A percentile compares a stretch with the other conserved stretches of the same genome.
Evolutionary conservation across 2,797 vertebrate species (phyloP).

Genomic region (Myiotriccus ornatus): DNA sequence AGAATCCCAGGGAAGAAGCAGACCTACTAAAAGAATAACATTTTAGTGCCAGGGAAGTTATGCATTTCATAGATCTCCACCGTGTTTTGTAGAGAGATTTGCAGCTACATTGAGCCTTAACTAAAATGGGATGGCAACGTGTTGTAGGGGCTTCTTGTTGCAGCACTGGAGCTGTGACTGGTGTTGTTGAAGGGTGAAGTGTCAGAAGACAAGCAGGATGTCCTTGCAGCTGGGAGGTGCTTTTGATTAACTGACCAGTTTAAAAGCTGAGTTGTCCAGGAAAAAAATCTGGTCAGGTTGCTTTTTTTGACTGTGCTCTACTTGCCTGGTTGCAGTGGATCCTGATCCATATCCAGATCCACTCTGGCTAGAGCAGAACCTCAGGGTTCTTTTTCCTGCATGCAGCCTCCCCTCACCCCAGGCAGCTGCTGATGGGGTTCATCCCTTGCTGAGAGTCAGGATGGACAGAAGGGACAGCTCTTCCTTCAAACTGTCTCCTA

Average conservation of each 20-base stretch:
- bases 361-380: not conserved
- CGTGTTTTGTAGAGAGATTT: constrained; percentile 63
- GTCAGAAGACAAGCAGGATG: constrained; percentile 50
- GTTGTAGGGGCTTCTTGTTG: constrained; percentile 39
- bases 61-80: constrained; percentile 66
- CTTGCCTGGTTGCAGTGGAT: not conserved
- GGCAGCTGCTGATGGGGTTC: not conserved
- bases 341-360: not conserved
- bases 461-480: not conserved
- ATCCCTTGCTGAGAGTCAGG: not conserved
- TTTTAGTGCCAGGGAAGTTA: constrained; percentile 61
- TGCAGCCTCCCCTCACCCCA: not conserved
- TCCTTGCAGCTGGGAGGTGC: constrained; percentile 21
- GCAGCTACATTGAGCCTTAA: constrained; percentile 54
- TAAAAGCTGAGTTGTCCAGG: not conserved
- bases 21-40: constrained; percentile 52
- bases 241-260: not conserved
- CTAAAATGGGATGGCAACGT: constrained; percentile 50
- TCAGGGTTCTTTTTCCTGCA: not conserved
- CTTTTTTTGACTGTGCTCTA: not conserved
- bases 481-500: not conserved
- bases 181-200: constrained; percentile 39
- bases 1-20: constrained; percentile 50
- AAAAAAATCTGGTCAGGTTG: not conserved
- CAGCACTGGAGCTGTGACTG: constrained; percentile 48